Base-by-base conservation (phyloP, 37 sponge, comb jelly and placozoan genomes). In the Oopsacas minuta region DNA sequence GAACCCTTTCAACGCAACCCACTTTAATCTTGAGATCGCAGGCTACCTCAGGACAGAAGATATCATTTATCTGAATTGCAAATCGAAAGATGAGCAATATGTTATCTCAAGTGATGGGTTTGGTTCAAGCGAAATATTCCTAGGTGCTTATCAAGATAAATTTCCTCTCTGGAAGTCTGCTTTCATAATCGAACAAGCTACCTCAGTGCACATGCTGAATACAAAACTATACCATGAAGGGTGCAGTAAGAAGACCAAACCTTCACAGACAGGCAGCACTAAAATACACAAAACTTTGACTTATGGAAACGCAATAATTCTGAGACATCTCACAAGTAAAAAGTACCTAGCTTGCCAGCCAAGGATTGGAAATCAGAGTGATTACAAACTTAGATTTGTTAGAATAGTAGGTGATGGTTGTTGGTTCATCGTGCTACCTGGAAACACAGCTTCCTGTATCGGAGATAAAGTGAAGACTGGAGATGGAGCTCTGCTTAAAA, bases 401-500 rank as follows among this genome's bases (percentile, higher is more conserved):
- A 61, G 28, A 61, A 61, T 5, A 25, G 28, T 61, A 5, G 28
- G 75, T n/a, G 75, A 61, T 34, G 75, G 75, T 3, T 61, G 75
- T n/a, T 61, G 75, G 75, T 61, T 61, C 75, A 61, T 61, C 28
- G 75, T 61, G 30, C 75, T 61, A n/a, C 75, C 75, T 20, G 75
- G 75, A 34, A 61, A 61, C 75, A 61, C 75, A 7, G 30, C 75
- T 25, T 61, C 75, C 22, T 61, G 75, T n/a, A 25, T n/a, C 30
- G 75, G 75, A 61, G 75, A 61, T n/a, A 61, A 61, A 61, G 75
- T 61, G 17, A 61, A 61, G 75, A 32, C 75, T 61, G 75, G 75
- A 61, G 75, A 61, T 61, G 75, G 75, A 34, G 30, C 30, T 12
- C 75, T 61, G 30, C 75, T 61, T 3, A 61, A 61, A 12, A 61